Base-by-base conservation (phyloP, 2,888 invertebrate genomes). In the Oscheius sp. region DNA sequence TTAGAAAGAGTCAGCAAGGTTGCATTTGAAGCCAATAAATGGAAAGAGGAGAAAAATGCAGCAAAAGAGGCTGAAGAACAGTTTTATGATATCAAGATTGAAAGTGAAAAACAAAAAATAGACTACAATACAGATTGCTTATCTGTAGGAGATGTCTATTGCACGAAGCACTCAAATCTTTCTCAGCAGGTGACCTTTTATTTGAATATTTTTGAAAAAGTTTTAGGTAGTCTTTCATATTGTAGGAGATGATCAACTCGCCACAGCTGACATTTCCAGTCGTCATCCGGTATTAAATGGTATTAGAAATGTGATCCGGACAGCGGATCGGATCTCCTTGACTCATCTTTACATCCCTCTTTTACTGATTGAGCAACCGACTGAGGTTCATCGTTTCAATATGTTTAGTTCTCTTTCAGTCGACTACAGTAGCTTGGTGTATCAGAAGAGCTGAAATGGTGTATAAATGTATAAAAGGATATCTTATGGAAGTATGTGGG, bases 391-490 rank as follows among this genome's bases (percentile, higher is more conserved):
- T n/a, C n/a, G n/a, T n/a, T n/a, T n/a, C n/a, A n/a, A n/a, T n/a
- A n/a, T n/a, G n/a, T n/a, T n/a, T n/a, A n/a, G 59, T 68, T 30
- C 9, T 32, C 12, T 82, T 83, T 30, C 78, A 89, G 88, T 87
- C 87, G 73, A 88, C 95, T 94, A 96, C 95, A 0, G 92, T 94
- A 62, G 91, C 92, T 36, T 98, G 97, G 97, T 97, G 96, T 88
- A 90, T 93, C 85, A 92, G 94, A 83, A 90, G 97, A 82, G 96
- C 97, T 0, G 98, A 98, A 88, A 89, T 98, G 74, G 93, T 98
- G 69, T 94, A 96, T 86, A 98, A 99, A 88, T 99, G 98, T 88
- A 93, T 95, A 62, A 99, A 98, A 89, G 98, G 98, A 2, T 98
- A 97, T 88, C 93, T 98, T 93, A 94, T 99, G 87, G 98, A 98